Evolutionary conservation across 2,797 vertebrate species (phyloP).

Genomic region (Pygocentrus nattereri): DNA sequence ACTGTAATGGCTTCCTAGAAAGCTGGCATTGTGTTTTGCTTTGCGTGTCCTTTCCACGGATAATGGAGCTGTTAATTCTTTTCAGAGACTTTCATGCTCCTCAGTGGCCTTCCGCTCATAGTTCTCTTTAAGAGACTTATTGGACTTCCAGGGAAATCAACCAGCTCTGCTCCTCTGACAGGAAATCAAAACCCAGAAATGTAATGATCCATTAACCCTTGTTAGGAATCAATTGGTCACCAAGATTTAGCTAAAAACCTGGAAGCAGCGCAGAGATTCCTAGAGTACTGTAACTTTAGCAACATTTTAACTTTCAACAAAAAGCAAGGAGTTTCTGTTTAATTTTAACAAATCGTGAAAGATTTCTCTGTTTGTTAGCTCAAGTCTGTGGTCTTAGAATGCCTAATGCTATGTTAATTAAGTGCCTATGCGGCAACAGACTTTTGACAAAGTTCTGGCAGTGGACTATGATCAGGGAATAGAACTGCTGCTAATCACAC

Average conservation of each 20-base stretch:
- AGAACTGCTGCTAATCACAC: neutral
- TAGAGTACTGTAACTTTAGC: no score
- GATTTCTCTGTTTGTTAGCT: no score
- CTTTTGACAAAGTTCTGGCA: no score
- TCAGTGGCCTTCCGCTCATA: neutral
- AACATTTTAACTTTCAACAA: neutral
- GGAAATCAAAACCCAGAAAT: neutral
- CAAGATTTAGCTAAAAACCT: conserved; percentile 2
- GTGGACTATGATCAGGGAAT: neutral
- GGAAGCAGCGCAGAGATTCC: neutral
- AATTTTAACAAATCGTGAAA: no score
- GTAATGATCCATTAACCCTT: neutral
- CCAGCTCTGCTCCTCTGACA: neutral
- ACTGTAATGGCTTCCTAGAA: conserved; percentile 37
- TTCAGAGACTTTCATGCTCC: conserved; percentile 3
- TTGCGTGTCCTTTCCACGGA: conserved; percentile 33
- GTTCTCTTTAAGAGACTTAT: neutral
- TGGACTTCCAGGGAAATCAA: neutral
- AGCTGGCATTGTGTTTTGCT: conserved; percentile 38
- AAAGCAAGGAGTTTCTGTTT: neutral
- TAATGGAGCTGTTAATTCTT: conserved; percentile 30
- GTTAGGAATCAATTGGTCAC: neutral
- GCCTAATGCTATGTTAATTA: no score
- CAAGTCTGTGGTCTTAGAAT: no score
- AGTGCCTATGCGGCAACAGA: no score